Evolutionary conservation across 1,140 invertebrate species (phyloP), one percentile per base, ranked within the genome.

Genomic region (Idris sp.): DNA sequence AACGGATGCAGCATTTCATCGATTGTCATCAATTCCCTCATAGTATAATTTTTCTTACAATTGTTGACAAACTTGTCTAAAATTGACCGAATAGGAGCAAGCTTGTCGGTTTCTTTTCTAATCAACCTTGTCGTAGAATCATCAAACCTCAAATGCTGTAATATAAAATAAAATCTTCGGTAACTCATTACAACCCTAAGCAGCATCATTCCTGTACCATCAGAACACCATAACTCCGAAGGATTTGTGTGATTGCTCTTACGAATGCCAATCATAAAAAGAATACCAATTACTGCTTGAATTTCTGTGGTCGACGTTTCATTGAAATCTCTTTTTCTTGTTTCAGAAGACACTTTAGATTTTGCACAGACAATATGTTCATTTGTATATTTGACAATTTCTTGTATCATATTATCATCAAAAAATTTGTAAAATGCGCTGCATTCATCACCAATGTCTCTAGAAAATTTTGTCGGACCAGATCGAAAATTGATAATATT

Each of bases 91-190:
- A 49, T 49, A 1, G 30, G 4, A 8, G 43, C 43, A 5, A 49
- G n/a, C 19, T 49, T 49, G 7, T 49, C 30, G 5, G 16, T 15
- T 16, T 19, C 1, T 19, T 1, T n/a, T n/a, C n/a, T n/a, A n/a
- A 22, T 19, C 44, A n/a, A 6, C 8, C 8, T 31, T 9, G 3
- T 46, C 44, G 15, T 13, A 33, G 30, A 33, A 28, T 49, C 15
- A 11, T 33, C 15, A 7, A 48, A 48, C 10, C 28, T 2, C 3
- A 48, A 15, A 33, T 19, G 8, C 2, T 19, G 26, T 6, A 48
- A 18, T 4, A 48, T 10, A 18, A 48, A 31, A 10, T n/a, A 33
- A 33, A 48, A 48, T 18, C 26, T 16, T 19, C 15, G 35, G n/a
- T 25, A 49, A 8, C 46, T 49, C 10, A 36, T 49, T 0, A 15